These are phyloP conservation scores for Poecile montanus DNA, from an alignment of 2,797 vertebrate genomes.

Conservation along the genomic window DNA sequence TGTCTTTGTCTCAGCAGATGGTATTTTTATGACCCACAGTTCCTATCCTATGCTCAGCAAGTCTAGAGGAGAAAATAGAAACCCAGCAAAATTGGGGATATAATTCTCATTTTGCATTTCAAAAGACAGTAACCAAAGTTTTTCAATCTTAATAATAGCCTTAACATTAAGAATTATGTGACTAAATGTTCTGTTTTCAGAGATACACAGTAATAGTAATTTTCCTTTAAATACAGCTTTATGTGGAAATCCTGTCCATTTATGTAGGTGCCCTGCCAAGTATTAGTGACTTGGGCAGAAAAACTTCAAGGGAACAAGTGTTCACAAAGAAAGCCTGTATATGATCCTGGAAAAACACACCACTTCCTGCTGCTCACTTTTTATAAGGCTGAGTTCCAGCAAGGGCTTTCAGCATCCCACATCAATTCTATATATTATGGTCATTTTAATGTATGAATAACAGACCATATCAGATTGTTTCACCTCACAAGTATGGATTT, in stretches of 20 bases:
- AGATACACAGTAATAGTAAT: not conserved
- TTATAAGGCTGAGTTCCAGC: not conserved
- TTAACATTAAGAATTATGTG: not conserved
- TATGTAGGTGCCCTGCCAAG: not conserved
- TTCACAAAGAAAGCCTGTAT: not conserved
- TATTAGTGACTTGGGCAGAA: not conserved
- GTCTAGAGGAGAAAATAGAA: not conserved
- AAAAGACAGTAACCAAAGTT: not conserved
- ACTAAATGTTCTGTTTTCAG: not conserved
- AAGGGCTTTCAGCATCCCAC: not conserved
- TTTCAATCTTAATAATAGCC: not conserved
- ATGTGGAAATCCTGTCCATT: not conserved
- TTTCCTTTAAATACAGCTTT: not conserved
- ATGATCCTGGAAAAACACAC: not conserved
- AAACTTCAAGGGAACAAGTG: not conserved
- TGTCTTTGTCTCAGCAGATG: slow-evolving; percentile 32
- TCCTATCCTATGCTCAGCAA: not conserved
- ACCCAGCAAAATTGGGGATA: not conserved
- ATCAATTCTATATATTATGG: not conserved
- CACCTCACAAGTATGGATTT: not conserved
- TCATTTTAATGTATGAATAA: not conserved
- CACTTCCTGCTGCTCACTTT: not conserved
- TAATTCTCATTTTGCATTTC: not conserved
- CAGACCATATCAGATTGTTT: not conserved
- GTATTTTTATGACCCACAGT: slow-evolving; percentile 26